These are phyloP conservation scores for Papilio demoleus DNA, from an alignment of 2,888 invertebrate species.

Conservation along the genomic window DNA sequence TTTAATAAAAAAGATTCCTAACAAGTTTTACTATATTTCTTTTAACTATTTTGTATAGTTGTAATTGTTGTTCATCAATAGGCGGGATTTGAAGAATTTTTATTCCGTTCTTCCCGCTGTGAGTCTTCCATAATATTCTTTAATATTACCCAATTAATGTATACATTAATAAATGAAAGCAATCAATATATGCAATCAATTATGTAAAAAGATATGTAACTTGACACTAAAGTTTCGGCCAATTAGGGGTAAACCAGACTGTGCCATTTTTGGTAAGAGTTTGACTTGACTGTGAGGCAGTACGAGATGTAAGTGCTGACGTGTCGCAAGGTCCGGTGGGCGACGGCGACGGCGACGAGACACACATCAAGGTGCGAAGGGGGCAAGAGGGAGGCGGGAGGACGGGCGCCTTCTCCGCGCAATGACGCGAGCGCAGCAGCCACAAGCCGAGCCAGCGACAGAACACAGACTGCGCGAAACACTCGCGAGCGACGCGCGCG, in stretches of 20 bases:
- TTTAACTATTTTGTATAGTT: too few species aligned
- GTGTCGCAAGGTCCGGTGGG: constrained; percentile 77
- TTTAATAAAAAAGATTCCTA: too few species aligned
- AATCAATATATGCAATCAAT: neutral
- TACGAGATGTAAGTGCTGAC: constrained; percentile 81
- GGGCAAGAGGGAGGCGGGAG: constrained; percentile 49
- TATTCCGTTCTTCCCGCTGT: too few species aligned
- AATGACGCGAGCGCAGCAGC: constrained; percentile 20
- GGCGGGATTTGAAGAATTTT: too few species aligned
- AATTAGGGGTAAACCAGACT: constrained; percentile 44
- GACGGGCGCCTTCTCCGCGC: constrained; percentile 50
- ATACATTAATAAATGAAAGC: too few species aligned
- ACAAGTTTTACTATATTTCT: too few species aligned
- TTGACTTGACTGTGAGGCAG: constrained; percentile 65
- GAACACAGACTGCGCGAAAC: constrained; percentile 73
- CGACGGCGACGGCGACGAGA: constrained; percentile 50
- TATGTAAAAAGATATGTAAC: neutral
- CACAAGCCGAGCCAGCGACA: constrained; percentile 47
- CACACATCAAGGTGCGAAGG: constrained; percentile 59
- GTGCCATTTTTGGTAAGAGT: constrained; percentile 78
- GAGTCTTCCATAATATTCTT: too few species aligned
- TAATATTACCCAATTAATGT: too few species aligned
- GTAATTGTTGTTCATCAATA: too few species aligned
- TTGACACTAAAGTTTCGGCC: constrained; percentile 7
- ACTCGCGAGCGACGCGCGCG: constrained; percentile 78